Percentiles rank a stretch among this genome's conserved stretches.
These are phyloP conservation scores for Oscheius sp. DNA, from an alignment of 2,888 invertebrate species.

Conservation along the genomic window DNA sequence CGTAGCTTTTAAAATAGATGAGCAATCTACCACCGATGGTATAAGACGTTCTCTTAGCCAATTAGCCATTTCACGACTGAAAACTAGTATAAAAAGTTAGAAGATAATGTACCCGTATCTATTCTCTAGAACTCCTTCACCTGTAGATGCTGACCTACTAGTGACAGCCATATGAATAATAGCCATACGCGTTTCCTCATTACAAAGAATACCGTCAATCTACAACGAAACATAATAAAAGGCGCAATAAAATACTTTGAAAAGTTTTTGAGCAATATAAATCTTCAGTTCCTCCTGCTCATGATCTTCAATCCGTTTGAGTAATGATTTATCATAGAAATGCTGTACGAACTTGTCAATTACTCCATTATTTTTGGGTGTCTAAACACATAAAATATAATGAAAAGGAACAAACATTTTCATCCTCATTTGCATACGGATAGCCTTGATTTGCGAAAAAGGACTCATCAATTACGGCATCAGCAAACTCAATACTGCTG, in stretches of 20 bases:
- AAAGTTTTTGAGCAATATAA: conserved; percentile 58
- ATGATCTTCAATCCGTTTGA: conserved; percentile 1
- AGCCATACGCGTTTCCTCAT: conserved; percentile 56
- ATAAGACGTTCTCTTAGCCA: conserved; percentile 57
- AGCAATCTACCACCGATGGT: conserved; percentile 51
- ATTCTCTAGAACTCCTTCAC: conserved; percentile 38
- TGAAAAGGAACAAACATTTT: not conserved
- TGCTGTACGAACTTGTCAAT: not conserved
- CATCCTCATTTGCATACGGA: not conserved
- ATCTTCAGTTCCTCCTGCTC: conserved; percentile 51
- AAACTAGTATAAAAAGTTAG: conserved; percentile 6
- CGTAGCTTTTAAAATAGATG: conserved; percentile 48
- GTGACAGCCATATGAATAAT: conserved; percentile 45
- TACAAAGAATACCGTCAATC: conserved; percentile 54
- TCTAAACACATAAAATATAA: not conserved
- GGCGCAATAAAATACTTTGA: conserved; percentile 41
- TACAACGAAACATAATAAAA: not conserved
- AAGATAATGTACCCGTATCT: conserved; percentile 41
- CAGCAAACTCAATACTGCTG: conserved; percentile 17
- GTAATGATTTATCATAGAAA: conserved; percentile 18
- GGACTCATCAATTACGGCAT: conserved; percentile 12
- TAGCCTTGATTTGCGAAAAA: not conserved
- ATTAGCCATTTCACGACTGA: conserved; percentile 46
- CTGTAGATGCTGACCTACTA: conserved; percentile 33
- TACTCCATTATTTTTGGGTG: not conserved